Evolutionary conservation across 23 tunicate genomes (phyloP).

Genomic region (Diplosoma virens): DNA sequence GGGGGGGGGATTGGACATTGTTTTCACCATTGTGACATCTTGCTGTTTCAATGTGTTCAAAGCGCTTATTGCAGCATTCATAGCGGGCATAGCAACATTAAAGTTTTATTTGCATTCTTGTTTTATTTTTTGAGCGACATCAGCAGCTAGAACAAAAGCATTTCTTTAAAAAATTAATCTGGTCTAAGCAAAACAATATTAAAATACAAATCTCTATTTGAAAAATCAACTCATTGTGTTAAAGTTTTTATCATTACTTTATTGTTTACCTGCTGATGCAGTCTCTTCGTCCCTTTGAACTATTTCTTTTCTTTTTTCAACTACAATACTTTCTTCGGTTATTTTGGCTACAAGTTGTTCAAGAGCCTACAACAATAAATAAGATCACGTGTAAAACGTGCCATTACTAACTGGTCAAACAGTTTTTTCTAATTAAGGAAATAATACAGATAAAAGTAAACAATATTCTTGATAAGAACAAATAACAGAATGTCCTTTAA

Average conservation of each 20-base stretch:
- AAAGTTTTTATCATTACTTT: background rate
- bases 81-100: slow-evolving; percentile 85
- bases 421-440: no score
- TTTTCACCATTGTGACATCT: slow-evolving; percentile 77
- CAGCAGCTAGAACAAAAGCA: slow-evolving; percentile 78
- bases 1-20: slow-evolving; percentile 82
- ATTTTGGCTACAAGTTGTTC: slow-evolving; percentile 65
- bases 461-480: no score
- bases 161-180: no score
- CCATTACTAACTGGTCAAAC: no score
- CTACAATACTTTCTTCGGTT: slow-evolving; percentile 78
- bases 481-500: no score
- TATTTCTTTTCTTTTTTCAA: slow-evolving; percentile 54
- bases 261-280: slow-evolving; percentile 52
- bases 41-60: slow-evolving; percentile 77
- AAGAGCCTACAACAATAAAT: slow-evolving; percentile 44
- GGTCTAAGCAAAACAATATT: no score
- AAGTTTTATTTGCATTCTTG: slow-evolving; percentile 86
- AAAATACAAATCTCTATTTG: no score
- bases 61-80: slow-evolving; percentile 84
- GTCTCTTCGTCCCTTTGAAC: slow-evolving; percentile 80
- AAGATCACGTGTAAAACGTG: no score
- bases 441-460: no score
- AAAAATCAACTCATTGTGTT: no score
- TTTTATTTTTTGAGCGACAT: slow-evolving; percentile 72